A percentile compares a stretch with the other conserved stretches of the same genome.
Conservation (phyloP, 1,140 invertebrate species). For the Drosophila grimshawi region DNA sequence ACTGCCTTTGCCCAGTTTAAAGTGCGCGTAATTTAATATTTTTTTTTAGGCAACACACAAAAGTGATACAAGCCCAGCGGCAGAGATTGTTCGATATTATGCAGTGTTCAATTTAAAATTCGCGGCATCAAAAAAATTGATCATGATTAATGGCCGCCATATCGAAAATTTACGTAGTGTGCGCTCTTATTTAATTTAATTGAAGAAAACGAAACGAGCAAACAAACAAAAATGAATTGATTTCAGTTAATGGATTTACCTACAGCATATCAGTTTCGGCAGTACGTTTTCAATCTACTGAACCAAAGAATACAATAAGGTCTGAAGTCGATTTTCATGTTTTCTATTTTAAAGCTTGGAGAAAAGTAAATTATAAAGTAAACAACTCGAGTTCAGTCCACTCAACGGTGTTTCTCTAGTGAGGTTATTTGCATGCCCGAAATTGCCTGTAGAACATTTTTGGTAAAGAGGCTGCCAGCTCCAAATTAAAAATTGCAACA, state of each 20-base stretch:
- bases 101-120: constrained; percentile 60
- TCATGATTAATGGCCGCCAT: constrained; percentile 66
- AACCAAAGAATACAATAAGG: neutral
- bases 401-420: too few species aligned
- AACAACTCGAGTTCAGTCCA: too few species aligned
- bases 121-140: constrained; percentile 45
- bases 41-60: constrained; percentile 28
- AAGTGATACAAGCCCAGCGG: constrained; percentile 44
- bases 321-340: neutral
- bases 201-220: constrained; percentile 56
- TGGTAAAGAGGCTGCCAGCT: too few species aligned
- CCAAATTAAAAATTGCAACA: too few species aligned
- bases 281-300: constrained; percentile 36
- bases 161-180: constrained; percentile 47
- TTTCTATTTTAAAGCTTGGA: neutral
- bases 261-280: constrained; percentile 28
- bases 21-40: constrained; percentile 19
- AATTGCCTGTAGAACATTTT: too few species aligned
- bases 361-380: neutral
- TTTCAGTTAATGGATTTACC: constrained; percentile 65
- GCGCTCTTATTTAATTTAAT: constrained; percentile 67
- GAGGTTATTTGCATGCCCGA: too few species aligned
- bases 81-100: constrained; percentile 58
- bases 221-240: constrained; percentile 40
- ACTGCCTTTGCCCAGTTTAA: constrained; percentile 54